Base-by-base conservation (phyloP, 2,888 invertebrate species). In the Margaritifera margaritifera region DNA sequence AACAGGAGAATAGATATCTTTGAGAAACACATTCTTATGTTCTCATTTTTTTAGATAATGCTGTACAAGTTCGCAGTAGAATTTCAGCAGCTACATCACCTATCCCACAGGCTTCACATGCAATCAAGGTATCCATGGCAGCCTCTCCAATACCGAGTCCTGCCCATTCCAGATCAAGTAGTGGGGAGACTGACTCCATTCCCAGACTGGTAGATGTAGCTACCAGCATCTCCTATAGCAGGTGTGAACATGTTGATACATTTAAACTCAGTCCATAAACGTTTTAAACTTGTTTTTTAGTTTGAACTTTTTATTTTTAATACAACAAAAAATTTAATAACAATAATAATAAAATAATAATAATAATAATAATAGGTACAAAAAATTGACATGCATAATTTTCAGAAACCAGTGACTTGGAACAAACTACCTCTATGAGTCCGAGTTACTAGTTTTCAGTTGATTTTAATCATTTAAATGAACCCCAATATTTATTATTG, bases 171-270 rank as follows among this genome's bases (percentile, higher is more conserved):
- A 72, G 68, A 51, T 50, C 57, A 51, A 66, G 53, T 20, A 63
- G 63, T 1, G 63, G 60, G 50, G 58, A 56, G 22, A 51, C 31
- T 11, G 54, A 62, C 58, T 61, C 65, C 25, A 62, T 55, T 50
- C 75, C 72, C 1, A 63, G 71, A 42, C 27, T 70, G 56, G 63
- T 75, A 57, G 80, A 80, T 71, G 78, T 68, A 19, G 80, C 78
- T n/a, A 80, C 78, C 6, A 80, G 80, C 64, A 74, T 78, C 50
- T 80, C 80, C 18, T 75, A 78, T 58, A 73, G 76, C 72, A 42
- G 42, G 42, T 42, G 15, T 42, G 11, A 11, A 42, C 15, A 42
- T 15, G 15, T 11, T 11, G 42, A 42, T 42, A 42, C 3, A 42
- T 42, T 42, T 42, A 42, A 42, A 15, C 42, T 42, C 5, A 11